Evolutionary conservation across 2,888 invertebrate species (phyloP), one percentile per base, ranked within the genome.

Genomic region (Nomada goodeniana): DNA sequence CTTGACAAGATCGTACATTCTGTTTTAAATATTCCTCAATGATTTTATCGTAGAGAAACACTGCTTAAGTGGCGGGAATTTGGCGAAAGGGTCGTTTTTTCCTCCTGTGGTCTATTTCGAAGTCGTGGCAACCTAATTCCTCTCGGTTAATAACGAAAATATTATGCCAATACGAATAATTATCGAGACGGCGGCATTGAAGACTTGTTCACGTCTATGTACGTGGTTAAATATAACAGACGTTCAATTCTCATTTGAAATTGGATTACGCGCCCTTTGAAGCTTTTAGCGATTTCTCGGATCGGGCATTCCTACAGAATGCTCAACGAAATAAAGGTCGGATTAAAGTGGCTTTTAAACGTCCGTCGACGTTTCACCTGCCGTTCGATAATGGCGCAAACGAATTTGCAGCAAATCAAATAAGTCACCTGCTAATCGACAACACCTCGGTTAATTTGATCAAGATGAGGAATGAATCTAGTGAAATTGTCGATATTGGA

Each of bases 301-400:
- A 36, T 26, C 42, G 73, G 20, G n/a, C 64, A 76, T 72, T 64
- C 23, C 47, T 36, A 64, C 42, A 20, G 26, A 64, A 72, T 72
- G 76, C 26, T 50, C 73, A 36, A 50, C 57, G 73, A 72, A 63
- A 76, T 76, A 76, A 76, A 71, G 76, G 47, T 71, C 36, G 61
- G 60, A 63, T 71, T 76, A 76, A 71, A 71, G 72, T 63, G 63
- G 72, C 76, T 76, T 76, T 76, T 55, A 76, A 63, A 76, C n/a
- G 47, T 36, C 23, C 18, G 63, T 47, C 55, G 76, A 71, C 76
- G 59, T 76, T 76, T 76, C 61, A 36, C 50, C 36, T 11, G 23
- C 42, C 13, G 42, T 13, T 72, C 73, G 57, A 76, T 76, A 76
- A 42, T 50, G 63, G 57, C 63, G 55, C 76, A 20, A 52, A 52